Evolutionary conservation across 2,113 vertebrate genomes (phyloP).

Genomic region (Ochotona princeps): DNA sequence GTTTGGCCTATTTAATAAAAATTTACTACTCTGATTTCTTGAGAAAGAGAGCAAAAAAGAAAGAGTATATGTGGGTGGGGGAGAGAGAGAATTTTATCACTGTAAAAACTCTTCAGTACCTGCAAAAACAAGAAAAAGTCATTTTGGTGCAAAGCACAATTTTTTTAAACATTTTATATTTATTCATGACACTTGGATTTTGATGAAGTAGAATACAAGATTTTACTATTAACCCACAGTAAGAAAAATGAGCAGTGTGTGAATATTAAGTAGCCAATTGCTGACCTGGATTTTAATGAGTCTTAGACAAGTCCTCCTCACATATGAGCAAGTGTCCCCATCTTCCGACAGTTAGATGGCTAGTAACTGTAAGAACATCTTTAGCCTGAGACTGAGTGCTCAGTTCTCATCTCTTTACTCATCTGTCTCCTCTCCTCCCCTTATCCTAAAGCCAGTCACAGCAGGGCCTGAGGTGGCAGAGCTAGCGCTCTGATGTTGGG

Average conservation of each 20-base stretch:
- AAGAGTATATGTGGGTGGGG: no score
- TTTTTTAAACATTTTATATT: constrained; percentile 12
- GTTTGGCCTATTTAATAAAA: constrained; percentile 42
- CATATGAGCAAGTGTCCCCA: no score
- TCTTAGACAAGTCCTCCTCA: neutral
- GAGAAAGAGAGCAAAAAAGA: no score
- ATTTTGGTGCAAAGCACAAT: neutral
- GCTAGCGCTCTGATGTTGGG: neutral
- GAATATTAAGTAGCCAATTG: neutral
- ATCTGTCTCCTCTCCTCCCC: neutral
- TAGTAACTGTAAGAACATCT: neutral
- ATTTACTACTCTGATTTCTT: neutral
- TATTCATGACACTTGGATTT: constrained; percentile 33
- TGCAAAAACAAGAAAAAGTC: neutral
- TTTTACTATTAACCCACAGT: neutral
- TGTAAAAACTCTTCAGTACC: neutral
- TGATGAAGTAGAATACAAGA: neutral
- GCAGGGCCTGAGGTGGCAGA: neutral
- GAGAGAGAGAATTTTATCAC: neutral
- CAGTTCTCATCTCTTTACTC: neutral
- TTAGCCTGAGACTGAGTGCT: neutral
- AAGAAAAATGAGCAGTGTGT: neutral
- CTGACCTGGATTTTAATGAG: neutral
- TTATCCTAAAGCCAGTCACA: neutral
- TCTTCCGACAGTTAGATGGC: neutral